Base-by-base conservation (phyloP, 2,797 vertebrate species). In the Meda fulgida region DNA sequence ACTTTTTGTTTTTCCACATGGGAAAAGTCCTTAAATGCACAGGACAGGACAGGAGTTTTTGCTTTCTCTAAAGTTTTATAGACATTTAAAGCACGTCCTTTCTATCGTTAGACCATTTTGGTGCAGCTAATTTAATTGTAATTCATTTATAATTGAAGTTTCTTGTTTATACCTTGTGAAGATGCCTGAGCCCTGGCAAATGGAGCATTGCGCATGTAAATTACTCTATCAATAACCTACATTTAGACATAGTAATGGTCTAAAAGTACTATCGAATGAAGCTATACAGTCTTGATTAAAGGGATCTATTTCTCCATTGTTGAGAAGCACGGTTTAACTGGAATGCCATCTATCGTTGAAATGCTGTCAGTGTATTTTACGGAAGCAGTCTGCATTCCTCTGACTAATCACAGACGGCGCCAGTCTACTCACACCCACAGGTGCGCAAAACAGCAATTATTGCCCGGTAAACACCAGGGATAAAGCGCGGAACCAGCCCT, bases 361-460 rank as follows among this genome's bases (percentile, higher is more conserved):
- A 77, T 71, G 53, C 18, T 40, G 23, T 60, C n/a, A 87, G 63
- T 81, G 86, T 79, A 73, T 11, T 3, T 65, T 36, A 65, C 34
- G 46, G 55, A 43, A 67, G 58, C 78, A 65, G 82, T 63, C 87
- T 82, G 87, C 65, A 70, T 84, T 79, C 58, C 72, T 43, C 71
- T 26, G 34, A 55, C 55, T 87, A 85, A 90, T 89, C 65, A 76
- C 87, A 88, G 86, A 85, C 90, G 95, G 94, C 95, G 95, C 95
- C 95, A 94, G 93, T 76, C 90, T 91, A 91, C 88, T 91, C 92
- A 92, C 85, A 88, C 90, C 90, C 88, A 88, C 85, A 91, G 90
- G 92, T 92, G 91, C 92, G 91, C 93, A 95, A 96, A 95, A 95
- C 92, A 95, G 91, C 92, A 93, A 96, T 96, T 96, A 95, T 91